phyloP scores from a whole-genome alignment of 2,888 invertebrate genomes.

The Hypolimnas misippus region DNA sequence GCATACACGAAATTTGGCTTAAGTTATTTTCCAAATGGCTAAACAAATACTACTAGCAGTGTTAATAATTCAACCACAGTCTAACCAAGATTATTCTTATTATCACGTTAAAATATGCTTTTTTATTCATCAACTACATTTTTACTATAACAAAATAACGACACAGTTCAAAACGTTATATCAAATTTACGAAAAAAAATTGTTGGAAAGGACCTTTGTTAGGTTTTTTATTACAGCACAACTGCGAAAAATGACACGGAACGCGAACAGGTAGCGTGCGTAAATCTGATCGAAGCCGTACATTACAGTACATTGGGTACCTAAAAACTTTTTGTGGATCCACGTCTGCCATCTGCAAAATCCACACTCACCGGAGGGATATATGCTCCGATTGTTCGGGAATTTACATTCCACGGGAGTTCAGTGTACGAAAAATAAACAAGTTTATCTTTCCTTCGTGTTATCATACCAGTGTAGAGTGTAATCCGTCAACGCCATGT shows the following conservation, averaged over 20 bases:
- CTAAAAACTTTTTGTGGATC: slow-evolving; percentile 48
- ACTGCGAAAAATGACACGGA: slow-evolving; percentile 48
- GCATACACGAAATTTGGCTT: too few species aligned
- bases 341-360: slow-evolving; percentile 50
- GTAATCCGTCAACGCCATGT: slow-evolving; percentile 48
- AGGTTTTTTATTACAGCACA: slow-evolving; percentile 28
- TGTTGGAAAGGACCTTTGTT: background rate
- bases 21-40: too few species aligned
- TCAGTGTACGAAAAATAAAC: slow-evolving; percentile 46
- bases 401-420: slow-evolving; percentile 39
- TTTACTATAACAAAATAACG: background rate
- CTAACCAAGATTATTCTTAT: too few species aligned
- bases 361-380: slow-evolving; percentile 50
- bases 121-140: too few species aligned
- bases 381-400: slow-evolving; percentile 48
- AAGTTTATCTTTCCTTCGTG: slow-evolving; percentile 43
- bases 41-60: too few species aligned
- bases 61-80: too few species aligned
- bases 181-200: background rate
- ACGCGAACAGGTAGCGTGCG: slow-evolving; percentile 52
- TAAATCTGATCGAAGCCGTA: slow-evolving; percentile 58
- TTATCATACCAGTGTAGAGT: slow-evolving; percentile 43
- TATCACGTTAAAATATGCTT: too few species aligned
- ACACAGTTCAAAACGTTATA: background rate
- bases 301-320: slow-evolving; percentile 44